Percentiles rank a stretch among this genome's conserved stretches.
phyloP scores from a whole-genome alignment of 2,888 invertebrate genomes.

The Anticlea derivata region DNA sequence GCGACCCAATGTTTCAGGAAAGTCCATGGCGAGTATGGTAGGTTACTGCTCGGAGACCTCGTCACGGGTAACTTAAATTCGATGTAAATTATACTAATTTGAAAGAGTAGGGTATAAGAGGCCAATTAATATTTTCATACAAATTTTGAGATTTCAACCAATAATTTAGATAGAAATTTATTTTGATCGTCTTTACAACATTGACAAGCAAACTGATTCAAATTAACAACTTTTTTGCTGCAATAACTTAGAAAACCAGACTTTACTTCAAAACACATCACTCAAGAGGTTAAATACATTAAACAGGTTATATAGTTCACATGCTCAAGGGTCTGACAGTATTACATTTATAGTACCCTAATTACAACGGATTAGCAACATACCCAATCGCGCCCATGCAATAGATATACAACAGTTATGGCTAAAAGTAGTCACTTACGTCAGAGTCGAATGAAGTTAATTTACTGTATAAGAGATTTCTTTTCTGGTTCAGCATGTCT shows the following conservation, averaged over 20 bases:
- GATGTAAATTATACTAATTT: background rate
- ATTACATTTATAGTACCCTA: constrained; percentile 7
- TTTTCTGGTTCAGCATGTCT: constrained; percentile 96
- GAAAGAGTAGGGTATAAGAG: background rate
- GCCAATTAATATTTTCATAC: background rate
- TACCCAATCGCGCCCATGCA: constrained; percentile 52
- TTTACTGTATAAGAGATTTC: constrained; percentile 93
- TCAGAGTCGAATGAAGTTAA: constrained; percentile 96
- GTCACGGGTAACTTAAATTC: background rate
- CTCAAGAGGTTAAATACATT: constrained; percentile 7
- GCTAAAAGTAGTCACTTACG: constrained; percentile 85
- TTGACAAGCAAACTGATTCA: constrained; percentile 19
- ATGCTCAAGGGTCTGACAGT: constrained; percentile 42
- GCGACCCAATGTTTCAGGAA: background rate
- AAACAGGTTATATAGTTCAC: constrained; percentile 25
- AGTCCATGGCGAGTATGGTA: constrained; percentile 18
- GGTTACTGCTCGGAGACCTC: background rate
- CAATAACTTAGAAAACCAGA: constrained; percentile 6
- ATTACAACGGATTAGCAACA: constrained; percentile 26
- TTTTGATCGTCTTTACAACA: constrained; percentile 9
- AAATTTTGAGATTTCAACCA: constrained; percentile 1
- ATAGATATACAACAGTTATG: constrained; percentile 47
- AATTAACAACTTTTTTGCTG: constrained; percentile 11
- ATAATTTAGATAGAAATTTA: background rate
- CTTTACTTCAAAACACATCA: constrained; percentile 15